phyloP scores from a whole-genome alignment of 2,797 vertebrate genomes.

The Setipinna tenuifilis region DNA sequence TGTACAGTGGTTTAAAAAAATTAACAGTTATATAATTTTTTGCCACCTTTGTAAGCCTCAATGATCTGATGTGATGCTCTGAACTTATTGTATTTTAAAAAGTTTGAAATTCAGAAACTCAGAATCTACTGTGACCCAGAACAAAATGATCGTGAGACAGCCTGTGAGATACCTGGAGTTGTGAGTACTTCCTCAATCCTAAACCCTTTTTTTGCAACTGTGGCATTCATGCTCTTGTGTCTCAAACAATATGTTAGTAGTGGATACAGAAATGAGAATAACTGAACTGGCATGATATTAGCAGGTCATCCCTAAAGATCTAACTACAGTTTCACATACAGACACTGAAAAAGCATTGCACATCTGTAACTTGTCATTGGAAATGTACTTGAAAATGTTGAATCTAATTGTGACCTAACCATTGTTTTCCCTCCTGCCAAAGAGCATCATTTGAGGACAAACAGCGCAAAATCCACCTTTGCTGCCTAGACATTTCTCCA shows the following conservation, averaged over 20 bases:
- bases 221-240: not conserved
- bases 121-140: conserved; percentile 98
- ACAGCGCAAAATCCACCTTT: conserved; percentile 24
- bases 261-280: no score
- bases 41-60: not conserved
- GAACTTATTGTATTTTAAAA: conserved; percentile 33
- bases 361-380: not conserved
- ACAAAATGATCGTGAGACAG: conserved; percentile 91
- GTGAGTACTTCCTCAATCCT: conserved; percentile 77
- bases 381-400: not conserved
- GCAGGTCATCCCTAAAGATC: no score
- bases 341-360: not conserved
- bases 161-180: conserved; percentile 95
- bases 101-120: conserved; percentile 97
- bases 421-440: not conserved
- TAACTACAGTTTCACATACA: not conserved
- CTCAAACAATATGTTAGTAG: no score
- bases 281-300: not conserved
- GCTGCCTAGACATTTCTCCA: conserved; percentile 54
- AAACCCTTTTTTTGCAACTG: not conserved
- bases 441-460: conserved; percentile 14
- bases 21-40: not conserved
- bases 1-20: no score
- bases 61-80: not conserved
- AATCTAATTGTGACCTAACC: conserved; percentile 17